These are phyloP conservation scores for Varanus salvator DNA, from an alignment of 2,113 vertebrate genomes.

Conservation along the genomic window DNA sequence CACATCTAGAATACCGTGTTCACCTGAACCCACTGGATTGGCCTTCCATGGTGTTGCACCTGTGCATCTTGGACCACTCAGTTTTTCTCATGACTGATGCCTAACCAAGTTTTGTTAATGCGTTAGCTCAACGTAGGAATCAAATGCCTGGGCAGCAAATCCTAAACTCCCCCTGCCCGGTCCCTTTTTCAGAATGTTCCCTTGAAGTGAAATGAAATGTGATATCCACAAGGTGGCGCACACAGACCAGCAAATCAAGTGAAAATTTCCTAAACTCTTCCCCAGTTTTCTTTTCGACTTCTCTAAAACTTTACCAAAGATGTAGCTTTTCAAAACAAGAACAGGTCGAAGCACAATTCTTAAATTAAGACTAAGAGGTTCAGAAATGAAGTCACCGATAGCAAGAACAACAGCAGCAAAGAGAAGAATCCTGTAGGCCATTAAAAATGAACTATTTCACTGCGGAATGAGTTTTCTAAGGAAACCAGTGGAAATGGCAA, in stretches of 20 bases:
- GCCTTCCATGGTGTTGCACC: background rate
- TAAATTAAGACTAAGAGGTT: background rate
- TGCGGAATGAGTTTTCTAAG: background rate
- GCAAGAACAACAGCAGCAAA: background rate
- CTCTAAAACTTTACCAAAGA: background rate
- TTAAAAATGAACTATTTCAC: background rate
- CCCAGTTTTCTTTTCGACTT: background rate
- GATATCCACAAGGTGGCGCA: slow-evolving; percentile 62
- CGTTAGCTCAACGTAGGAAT: background rate
- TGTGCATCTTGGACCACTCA: background rate
- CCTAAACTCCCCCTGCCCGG: too few relatives aligned
- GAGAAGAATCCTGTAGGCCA: background rate
- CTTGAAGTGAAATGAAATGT: rapidly evolving
- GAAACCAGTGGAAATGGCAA: background rate
- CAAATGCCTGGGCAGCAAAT: background rate
- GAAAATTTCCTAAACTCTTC: background rate
- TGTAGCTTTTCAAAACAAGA: background rate
- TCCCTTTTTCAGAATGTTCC: rapidly evolving
- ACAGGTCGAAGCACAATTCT: background rate
- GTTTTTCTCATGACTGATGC: background rate
- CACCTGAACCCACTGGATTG: too few relatives aligned
- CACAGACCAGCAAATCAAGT: slow-evolving; percentile 22
- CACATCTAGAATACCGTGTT: background rate
- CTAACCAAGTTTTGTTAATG: background rate
- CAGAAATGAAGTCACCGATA: background rate